Percentiles rank a stretch among this genome's conserved stretches.
Evolutionary conservation across 2,888 invertebrate species (phyloP).

Genomic region (Balanococcus diminutus): DNA sequence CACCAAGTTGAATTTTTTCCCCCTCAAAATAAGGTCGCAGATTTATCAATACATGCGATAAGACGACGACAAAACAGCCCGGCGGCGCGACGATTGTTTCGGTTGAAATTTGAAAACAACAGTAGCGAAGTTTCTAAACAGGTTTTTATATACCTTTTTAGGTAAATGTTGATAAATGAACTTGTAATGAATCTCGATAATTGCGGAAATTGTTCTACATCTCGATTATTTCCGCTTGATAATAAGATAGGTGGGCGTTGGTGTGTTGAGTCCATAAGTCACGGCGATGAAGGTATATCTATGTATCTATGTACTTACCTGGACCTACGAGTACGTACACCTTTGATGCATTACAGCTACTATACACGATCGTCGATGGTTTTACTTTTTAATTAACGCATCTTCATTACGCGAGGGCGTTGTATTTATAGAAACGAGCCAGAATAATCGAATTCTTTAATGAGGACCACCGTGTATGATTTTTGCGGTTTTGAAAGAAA

Average conservation of each 20-base stretch:
- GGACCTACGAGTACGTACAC: too few relatives aligned
- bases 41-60: background rate
- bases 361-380: background rate
- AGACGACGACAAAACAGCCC: background rate
- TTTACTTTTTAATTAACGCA: background rate
- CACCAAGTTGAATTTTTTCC: background rate
- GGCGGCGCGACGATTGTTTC: slow-evolving; percentile 35
- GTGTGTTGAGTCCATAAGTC: slow-evolving; percentile 24
- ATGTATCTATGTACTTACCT: background rate
- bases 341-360: too few relatives aligned
- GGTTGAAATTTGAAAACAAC: slow-evolving; percentile 19
- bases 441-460: background rate
- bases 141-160: slow-evolving; percentile 27
- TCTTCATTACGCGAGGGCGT: background rate
- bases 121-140: slow-evolving; percentile 13
- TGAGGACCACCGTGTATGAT: slow-evolving; percentile 2
- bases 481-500: background rate
- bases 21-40: background rate
- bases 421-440: background rate
- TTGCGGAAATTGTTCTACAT: slow-evolving; percentile 19
- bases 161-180: slow-evolving; percentile 39
- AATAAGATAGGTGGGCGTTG: background rate
- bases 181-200: slow-evolving; percentile 34
- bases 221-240: slow-evolving; percentile 40
- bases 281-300: background rate